Percentiles rank a stretch among this genome's conserved stretches.
Evolutionary conservation across 2,797 vertebrate genomes (phyloP).

Genomic region (Denticeps clupeoides): DNA sequence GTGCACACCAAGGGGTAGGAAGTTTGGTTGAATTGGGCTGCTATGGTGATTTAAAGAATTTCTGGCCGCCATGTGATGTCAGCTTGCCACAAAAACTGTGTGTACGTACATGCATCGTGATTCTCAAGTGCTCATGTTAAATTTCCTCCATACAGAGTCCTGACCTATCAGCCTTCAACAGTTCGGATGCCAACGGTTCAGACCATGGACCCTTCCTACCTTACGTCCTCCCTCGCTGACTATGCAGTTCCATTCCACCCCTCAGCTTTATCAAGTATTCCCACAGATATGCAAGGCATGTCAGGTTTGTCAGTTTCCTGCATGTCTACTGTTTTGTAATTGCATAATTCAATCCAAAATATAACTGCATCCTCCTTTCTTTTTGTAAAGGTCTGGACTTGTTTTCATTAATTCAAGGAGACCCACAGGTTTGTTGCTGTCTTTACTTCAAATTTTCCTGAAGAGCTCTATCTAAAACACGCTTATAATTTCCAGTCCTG

Average conservation of each 20-base stretch:
- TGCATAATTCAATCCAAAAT: too few species aligned
- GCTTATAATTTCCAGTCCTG: too few species aligned
- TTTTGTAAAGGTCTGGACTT: slow-evolving; percentile 79
- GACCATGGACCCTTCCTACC: slow-evolving; percentile 68
- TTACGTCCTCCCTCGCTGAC: slow-evolving; percentile 76
- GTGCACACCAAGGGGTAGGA: slow-evolving; percentile 81
- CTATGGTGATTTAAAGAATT: too few species aligned
- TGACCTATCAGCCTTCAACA: slow-evolving; percentile 82
- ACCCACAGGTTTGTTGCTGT: slow-evolving; percentile 74
- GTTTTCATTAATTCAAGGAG: slow-evolving; percentile 87
- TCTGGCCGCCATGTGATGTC: too few species aligned
- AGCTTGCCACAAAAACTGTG: neutral
- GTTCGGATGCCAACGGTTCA: slow-evolving; percentile 75
- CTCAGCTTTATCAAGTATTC: slow-evolving; percentile 73
- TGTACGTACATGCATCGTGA: neutral
- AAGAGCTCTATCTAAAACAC: too few species aligned
- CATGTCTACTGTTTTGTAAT: too few species aligned
- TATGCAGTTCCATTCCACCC: slow-evolving; percentile 88
- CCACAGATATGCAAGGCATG: slow-evolving; percentile 88
- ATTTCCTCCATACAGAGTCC: slow-evolving; percentile 60
- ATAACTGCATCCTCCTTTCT: slow-evolving; percentile 6
- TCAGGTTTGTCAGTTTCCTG: slow-evolving; percentile 1
- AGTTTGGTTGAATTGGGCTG: too few species aligned
- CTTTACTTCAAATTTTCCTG: neutral
- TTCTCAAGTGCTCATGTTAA: neutral